Conservation (phyloP, 2,113 vertebrate species). For the Daubentonia madagascariensis region DNA sequence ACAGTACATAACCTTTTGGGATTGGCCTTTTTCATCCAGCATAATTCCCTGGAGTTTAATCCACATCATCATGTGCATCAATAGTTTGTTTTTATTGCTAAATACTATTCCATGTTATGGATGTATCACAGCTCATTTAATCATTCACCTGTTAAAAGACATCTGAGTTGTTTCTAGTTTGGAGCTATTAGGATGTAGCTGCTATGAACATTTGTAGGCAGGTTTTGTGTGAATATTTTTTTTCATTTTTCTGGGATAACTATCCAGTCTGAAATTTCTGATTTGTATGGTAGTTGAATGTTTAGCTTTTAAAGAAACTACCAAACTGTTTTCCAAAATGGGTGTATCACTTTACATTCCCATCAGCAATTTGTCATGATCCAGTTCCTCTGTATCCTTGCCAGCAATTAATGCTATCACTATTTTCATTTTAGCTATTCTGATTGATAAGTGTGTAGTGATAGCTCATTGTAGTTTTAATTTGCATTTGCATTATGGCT, state of each 20-base stretch:
- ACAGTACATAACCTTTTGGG: not conserved
- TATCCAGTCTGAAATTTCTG: not conserved
- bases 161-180: not conserved
- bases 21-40: not conserved
- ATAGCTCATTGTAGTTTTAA: not conserved
- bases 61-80: not conserved
- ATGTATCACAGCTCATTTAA: not conserved
- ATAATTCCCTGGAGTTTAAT: not conserved
- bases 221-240: not conserved
- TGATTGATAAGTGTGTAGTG: not conserved
- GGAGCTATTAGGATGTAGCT: not conserved
- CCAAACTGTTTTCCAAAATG: not conserved
- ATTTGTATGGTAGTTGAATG: not conserved
- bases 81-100: not conserved
- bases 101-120: not conserved
- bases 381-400: not conserved
- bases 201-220: not conserved
- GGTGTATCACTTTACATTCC: not conserved
- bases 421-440: not conserved
- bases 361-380: not conserved
- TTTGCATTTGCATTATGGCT: not conserved
- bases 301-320: not conserved
- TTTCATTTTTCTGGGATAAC: not conserved
- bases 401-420: not conserved
- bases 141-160: not conserved